phyloP scores from a whole-genome alignment of 2,113 vertebrate genomes.

The Gulo gulo region DNA sequence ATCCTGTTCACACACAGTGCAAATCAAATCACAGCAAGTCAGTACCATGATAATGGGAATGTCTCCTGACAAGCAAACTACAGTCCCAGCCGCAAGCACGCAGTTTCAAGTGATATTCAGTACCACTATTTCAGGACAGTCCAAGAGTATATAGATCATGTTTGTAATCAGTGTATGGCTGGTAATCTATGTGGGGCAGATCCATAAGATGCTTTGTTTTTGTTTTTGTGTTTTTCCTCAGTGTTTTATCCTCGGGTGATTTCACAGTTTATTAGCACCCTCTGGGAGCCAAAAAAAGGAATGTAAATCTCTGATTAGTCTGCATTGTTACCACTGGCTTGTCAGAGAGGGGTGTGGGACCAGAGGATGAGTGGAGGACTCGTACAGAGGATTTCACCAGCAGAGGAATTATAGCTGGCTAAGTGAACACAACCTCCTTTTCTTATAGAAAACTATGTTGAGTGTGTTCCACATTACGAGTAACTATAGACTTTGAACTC shows the following conservation, averaged over 20 bases:
- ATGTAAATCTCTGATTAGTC: neutral
- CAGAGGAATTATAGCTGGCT: neutral
- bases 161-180: no score
- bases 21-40: neutral
- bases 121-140: neutral
- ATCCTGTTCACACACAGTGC: neutral
- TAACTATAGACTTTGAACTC: neutral
- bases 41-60: neutral
- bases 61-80: neutral
- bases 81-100: neutral
- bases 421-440: neutral
- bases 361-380: neutral
- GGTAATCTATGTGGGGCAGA: neutral
- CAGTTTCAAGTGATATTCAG: neutral
- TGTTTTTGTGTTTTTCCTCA: neutral
- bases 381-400: neutral
- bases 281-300: neutral
- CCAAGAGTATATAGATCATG: rapidly evolving
- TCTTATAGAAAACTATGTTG: neutral
- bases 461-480: neutral
- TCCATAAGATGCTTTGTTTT: neutral
- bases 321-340: neutral
- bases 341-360: neutral
- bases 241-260: neutral
- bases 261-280: neutral